Evolutionary conservation across 2,888 invertebrate genomes (phyloP).

Genomic region (Eupithecia subfuscata): DNA sequence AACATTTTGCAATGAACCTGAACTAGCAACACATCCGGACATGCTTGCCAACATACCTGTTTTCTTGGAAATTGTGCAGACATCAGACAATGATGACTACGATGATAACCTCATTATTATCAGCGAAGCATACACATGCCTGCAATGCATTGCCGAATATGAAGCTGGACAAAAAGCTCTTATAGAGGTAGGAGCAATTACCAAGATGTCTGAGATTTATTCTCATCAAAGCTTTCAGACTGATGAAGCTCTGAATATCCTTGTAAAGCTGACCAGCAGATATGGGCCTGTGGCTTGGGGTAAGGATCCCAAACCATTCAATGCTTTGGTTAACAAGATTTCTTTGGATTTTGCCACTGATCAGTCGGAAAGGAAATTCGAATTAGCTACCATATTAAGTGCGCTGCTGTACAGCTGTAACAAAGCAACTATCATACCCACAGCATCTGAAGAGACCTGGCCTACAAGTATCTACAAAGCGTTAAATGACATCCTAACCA

Average conservation of each 20-base stretch:
- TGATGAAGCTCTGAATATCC: constrained; percentile 92
- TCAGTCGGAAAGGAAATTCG: constrained; percentile 94
- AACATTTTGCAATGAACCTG: constrained; percentile 92
- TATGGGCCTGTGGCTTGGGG: constrained; percentile 91
- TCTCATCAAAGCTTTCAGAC: constrained; percentile 94
- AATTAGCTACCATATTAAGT: constrained; percentile 91
- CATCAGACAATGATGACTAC: constrained; percentile 92
- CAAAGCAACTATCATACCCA: constrained; percentile 85
- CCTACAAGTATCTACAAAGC: constrained; percentile 92
- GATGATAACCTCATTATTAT: constrained; percentile 94
- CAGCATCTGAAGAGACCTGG: constrained; percentile 90
- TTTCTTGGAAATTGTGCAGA: constrained; percentile 92
- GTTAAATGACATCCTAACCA: constrained; percentile 91
- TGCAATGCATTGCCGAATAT: constrained; percentile 91
- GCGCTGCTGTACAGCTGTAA: constrained; percentile 90
- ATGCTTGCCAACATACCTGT: constrained; percentile 93
- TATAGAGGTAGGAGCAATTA: constrained; percentile 90
- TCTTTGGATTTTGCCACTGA: constrained; percentile 95
- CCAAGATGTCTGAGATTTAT: constrained; percentile 93
- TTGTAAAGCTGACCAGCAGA: constrained; percentile 89
- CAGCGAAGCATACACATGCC: constrained; percentile 93
- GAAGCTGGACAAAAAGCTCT: constrained; percentile 92
- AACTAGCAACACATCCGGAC: constrained; percentile 91
- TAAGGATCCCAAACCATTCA: constrained; percentile 90
- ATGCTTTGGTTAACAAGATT: constrained; percentile 92